These are phyloP conservation scores for Monarcha castaneiventris DNA, from an alignment of 2,113 vertebrate species.

Conservation along the genomic window DNA sequence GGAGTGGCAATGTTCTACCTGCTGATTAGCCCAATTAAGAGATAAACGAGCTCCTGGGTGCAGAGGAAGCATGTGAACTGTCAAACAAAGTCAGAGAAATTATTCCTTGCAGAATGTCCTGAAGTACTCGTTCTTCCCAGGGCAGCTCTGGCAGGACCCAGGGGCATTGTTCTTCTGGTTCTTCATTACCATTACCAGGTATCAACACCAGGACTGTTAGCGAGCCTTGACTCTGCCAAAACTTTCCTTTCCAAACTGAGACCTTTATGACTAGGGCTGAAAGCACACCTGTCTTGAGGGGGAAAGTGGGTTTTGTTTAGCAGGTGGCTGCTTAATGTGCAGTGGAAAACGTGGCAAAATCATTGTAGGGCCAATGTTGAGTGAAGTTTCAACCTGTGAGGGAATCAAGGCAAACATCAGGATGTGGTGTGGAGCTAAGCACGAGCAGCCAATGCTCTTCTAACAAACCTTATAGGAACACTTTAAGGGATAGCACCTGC, in stretches of 20 bases:
- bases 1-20: neutral
- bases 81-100: neutral
- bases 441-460: neutral
- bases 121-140: neutral
- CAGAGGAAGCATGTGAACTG: neutral
- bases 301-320: neutral
- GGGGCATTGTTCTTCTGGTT: neutral
- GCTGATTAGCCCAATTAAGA: neutral
- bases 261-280: neutral
- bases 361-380: neutral
- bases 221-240: neutral
- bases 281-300: neutral
- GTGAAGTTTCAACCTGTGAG: neutral
- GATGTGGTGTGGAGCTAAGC: neutral
- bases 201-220: neutral
- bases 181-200: neutral
- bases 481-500: rapidly evolving
- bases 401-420: neutral
- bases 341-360: neutral
- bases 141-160: neutral
- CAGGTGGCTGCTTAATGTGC: neutral
- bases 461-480: neutral
- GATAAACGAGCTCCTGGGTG: neutral
- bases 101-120: neutral
- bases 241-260: neutral